Evolutionary conservation across 2,888 invertebrate genomes (phyloP), one percentile per base, ranked within the genome.

Genomic region (Drosophila neutralis): DNA sequence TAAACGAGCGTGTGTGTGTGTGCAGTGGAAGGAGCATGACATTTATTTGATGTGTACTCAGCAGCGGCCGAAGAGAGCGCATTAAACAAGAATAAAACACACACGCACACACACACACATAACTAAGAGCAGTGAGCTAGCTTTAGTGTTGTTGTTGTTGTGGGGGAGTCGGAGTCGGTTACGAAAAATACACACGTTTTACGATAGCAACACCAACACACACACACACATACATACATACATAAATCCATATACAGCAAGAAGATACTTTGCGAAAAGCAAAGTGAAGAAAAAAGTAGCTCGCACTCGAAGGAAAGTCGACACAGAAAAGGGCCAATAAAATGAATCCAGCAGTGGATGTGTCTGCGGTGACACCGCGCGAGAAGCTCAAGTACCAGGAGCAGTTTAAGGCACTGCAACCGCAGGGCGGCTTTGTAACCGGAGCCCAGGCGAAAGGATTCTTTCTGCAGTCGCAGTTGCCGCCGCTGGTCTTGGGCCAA

Each of bases 401-500:
- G 82, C 99, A 99, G 93, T 99, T 99, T 93, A 95, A 96, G 66
- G 95, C 96, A 71, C 94, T 99, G 10, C 97, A 97, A 59, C 98
- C 98, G 0, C 94, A 95, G 42, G 96, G 96, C 92, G 98, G 98
- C 3, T 95, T 96, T 87, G 95, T 99, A 18, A 98, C 97, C 24
- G 99, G 98, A 0, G 97, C 96, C 66, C 98, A 98, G 91, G 99
- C 98, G 0, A 98, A 98, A 93, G 96, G 97, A 59, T 98, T 99
- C 92, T 96, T 99, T 91, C 93, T 99, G 74, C 97, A 96, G 94
- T 98, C 98, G 0, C 98, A 98, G 91, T 94, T 99, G 75, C 97
- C 98, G 8, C 97, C 98, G 0, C 94, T 95, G 4, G 94, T 98
- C 61, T 94, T 99, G 51, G 99, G 98, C 5, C 97, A 98, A 92